These are phyloP conservation scores for Calephelis perditalis DNA, from an alignment of 2,888 invertebrate genomes.

Conservation along the genomic window DNA sequence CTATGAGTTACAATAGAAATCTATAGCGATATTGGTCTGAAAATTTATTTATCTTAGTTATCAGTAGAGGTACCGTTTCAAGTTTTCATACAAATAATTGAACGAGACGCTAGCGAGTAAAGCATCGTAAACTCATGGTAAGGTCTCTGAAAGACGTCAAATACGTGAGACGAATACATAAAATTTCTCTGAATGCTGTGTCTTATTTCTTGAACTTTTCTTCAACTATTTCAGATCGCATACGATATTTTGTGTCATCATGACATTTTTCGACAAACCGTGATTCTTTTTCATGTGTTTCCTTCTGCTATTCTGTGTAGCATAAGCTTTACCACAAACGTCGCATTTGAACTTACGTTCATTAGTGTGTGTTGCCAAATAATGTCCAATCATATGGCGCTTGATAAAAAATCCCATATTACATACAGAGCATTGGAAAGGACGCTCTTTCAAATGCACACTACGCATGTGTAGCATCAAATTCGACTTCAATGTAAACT, in stretches of 20 bases:
- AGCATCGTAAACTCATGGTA: no score
- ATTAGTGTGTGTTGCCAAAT: conserved; percentile 67
- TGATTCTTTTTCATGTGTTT: conserved; percentile 70
- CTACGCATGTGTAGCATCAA: conserved; percentile 61
- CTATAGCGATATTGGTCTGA: no score
- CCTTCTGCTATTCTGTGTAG: conserved; percentile 59
- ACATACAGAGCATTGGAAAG: conserved; percentile 64
- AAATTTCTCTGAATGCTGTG: no score
- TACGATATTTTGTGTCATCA: conserved; percentile 20
- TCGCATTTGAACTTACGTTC: conserved; percentile 79
- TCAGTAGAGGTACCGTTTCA: no score
- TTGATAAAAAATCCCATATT: conserved; percentile 68
- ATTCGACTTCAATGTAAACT: conserved; percentile 65
- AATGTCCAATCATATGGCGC: conserved; percentile 68
- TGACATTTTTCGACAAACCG: conserved; percentile 42
- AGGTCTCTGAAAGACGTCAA: no score
- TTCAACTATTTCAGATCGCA: no score
- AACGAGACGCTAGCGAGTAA: no score
- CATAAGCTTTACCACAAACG: conserved; percentile 77
- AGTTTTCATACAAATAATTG: no score
- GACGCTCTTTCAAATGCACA: conserved; percentile 63
- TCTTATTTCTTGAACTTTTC: no score
- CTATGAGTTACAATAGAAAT: no score
- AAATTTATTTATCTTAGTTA: no score
- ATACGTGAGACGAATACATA: no score